phyloP scores from a whole-genome alignment of 2,113 vertebrate species.

The Galemys pyrenaicus region DNA sequence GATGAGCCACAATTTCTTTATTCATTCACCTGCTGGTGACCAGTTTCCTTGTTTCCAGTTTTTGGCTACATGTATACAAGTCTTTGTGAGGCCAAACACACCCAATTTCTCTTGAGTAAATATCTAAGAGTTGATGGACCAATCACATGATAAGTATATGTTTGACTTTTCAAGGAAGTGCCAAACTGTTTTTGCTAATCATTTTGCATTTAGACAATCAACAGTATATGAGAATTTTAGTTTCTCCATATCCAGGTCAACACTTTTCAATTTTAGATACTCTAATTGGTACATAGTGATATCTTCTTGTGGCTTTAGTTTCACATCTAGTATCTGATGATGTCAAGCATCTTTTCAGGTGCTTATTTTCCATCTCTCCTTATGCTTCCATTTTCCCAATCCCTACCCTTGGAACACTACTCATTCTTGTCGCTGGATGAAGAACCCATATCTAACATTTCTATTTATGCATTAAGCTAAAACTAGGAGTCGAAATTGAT shows the following conservation, averaged over 20 bases:
- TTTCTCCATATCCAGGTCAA: neutral
- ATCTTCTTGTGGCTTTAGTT: neutral
- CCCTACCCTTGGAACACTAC: neutral
- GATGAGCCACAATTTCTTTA: neutral
- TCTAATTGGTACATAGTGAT: neutral
- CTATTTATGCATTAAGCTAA: neutral
- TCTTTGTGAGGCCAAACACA: neutral
- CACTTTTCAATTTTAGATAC: neutral
- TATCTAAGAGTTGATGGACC: neutral
- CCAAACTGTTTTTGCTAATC: neutral
- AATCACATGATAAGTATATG: neutral
- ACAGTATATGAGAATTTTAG: neutral
- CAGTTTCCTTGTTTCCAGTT: neutral
- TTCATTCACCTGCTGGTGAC: too few species aligned
- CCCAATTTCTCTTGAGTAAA: neutral
- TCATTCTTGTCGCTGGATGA: too few species aligned
- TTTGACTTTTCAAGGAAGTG: slow-evolving; percentile 19
- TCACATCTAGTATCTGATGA: neutral
- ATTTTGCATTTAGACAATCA: neutral
- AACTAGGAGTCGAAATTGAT: neutral
- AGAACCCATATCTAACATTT: neutral
- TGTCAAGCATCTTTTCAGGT: neutral
- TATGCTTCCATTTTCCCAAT: neutral
- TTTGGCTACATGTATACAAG: neutral
- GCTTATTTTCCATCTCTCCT: neutral